Evolutionary conservation across 2,113 vertebrate genomes (phyloP), one percentile per base, ranked within the genome.

Genomic region (Ophiodon elongatus): DNA sequence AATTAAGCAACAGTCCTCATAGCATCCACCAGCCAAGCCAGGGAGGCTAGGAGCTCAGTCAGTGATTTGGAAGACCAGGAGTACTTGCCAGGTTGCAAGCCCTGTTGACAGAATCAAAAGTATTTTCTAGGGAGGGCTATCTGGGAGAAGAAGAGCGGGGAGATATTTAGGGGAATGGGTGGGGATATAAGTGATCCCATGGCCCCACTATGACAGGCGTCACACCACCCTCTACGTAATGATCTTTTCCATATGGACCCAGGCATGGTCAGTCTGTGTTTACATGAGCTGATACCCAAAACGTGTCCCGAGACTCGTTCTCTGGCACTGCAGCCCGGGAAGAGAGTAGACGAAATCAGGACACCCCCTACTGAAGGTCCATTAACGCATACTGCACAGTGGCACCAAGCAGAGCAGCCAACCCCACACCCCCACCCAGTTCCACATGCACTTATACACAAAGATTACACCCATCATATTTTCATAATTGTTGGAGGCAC

Each of bases 191-290:
- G 80, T 80, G 76, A 87, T 91, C 88, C 83, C 66, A 71, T 83
- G 85, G 83, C 71, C 80, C 63, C 69, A 67, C 73, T 76, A 84
- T 85, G 85, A 88, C 76, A 89, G 85, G 90, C 89, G 68, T 92
- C 88, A 91, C 62, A 78, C 85, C 72, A 60, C 75, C 88, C 82
- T 80, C 82, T 83, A 33, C 50, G 71, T 59, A 82, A 76, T 94
- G 94, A 93, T 94, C 81, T 89, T 84, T 94, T 94, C 93, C 94
- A 95, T 93, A 93, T 95, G 93, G 91, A 84, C 74, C 56, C 21
- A 75, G 87, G 59, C 90, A 94, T 88, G 88, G 89, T 88, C 78
- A 88, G 86, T 75, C 56, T 73, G 76, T 94, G 87, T 95, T 95
- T 94, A 93, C 93, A 90, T 15, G 75, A 85, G 73, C 76, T 91